These are phyloP conservation scores for Chrysocyon brachyurus DNA, from an alignment of 2,797 vertebrate species.

Conservation along the genomic window DNA sequence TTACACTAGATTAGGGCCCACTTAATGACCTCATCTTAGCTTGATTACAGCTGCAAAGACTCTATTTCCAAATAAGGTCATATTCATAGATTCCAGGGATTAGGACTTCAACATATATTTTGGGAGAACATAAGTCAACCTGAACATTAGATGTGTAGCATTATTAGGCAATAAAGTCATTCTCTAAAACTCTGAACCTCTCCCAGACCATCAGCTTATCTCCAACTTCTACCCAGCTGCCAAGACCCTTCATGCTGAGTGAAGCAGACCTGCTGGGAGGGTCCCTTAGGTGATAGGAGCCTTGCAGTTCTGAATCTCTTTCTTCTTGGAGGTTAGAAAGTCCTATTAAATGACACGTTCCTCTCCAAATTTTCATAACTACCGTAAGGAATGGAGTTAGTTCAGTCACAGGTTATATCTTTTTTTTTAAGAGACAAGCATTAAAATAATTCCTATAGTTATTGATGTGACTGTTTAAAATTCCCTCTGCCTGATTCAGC, in stretches of 20 bases:
- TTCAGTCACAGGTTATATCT: not conserved
- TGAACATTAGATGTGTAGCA: not conserved
- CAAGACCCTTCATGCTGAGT: not conserved
- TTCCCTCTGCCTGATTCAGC: not conserved
- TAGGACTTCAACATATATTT: not conserved
- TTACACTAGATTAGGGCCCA: not conserved
- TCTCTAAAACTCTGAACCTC: not conserved
- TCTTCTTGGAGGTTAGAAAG: not conserved
- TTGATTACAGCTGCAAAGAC: not conserved
- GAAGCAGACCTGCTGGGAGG: not conserved
- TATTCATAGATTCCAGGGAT: not conserved
- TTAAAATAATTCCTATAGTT: slow-evolving; percentile 2
- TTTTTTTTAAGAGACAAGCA: slow-evolving; percentile 11
- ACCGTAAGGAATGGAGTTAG: not conserved
- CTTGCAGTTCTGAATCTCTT: not conserved
- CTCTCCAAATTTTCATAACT: not conserved
- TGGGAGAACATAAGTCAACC: not conserved
- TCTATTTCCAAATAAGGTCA: not conserved
- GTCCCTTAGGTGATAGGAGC: not conserved
- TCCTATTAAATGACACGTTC: not conserved
- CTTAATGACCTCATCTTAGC: not conserved
- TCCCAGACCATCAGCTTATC: not conserved
- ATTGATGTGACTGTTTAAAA: not conserved
- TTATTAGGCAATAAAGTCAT: slow-evolving; percentile 18
- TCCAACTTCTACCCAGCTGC: not conserved